Base-by-base conservation (phyloP, 2,797 vertebrate genomes). In the Epinephelus malabaricus region DNA sequence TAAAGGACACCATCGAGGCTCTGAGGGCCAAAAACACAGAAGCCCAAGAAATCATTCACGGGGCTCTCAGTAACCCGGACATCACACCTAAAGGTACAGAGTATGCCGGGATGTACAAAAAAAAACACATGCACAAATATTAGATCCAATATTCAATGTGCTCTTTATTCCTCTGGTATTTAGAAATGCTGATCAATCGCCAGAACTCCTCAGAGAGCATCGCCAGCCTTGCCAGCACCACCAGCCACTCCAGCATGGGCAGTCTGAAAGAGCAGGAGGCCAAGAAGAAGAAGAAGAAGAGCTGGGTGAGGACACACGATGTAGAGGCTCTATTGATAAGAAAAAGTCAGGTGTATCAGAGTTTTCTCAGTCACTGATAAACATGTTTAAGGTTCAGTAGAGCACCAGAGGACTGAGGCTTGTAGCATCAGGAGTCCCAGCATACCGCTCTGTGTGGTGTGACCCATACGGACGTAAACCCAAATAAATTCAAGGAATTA, bases 241-340 rank as follows among this genome's bases (percentile, higher is more conserved):
- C 97, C 86, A 99, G 98, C 92, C 97, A 97, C 86, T 98, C 97
- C 56, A 99, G 98, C 85, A 86, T 97, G 0, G 96, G 97, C 17
- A 99, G 98, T 86, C 84, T 98, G 67, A 99, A 99, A 88, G 98
- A 99, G 0, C 95, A 97, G 5, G 98, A 99, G 0, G 97, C 97
- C 73, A 99, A 99, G 89, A 99, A 99, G 94, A 99, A 99, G 94
- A 99, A 99, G 84, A 99, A 99, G 84, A 99, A 99, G 92, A 98
- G 97, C 89, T 99, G 98, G 98, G 97, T 98, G 92, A 95, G 97
- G 43, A 54, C 47, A 58, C 2, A 34, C 7, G 6, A 58, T 51
- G 2, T 23, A 3, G 21, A 46, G 9, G 17, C 45, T 2, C 19
- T 21, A 19, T 5, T 50, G 3, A 55, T 55, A 18, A 25, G 30